These are phyloP conservation scores for Xenopus tropicalis DNA, from an alignment of 2,113 vertebrate genomes.

Conservation along the genomic window DNA sequence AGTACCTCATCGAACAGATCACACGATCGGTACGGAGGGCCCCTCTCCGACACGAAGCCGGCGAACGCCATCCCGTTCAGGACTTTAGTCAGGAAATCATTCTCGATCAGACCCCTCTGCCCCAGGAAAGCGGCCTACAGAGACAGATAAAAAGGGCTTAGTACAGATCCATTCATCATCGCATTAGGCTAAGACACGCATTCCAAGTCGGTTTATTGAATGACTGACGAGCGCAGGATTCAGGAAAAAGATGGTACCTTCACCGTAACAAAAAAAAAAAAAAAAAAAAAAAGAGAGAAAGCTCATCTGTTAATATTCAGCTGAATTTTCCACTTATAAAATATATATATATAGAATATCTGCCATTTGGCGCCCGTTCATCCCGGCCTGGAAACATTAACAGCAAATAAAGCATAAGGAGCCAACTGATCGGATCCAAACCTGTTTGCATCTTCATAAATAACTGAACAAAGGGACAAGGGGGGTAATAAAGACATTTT, in stretches of 20 bases:
- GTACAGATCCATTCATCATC: constrained; percentile 51
- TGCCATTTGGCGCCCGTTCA: background rate
- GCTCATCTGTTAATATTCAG: background rate
- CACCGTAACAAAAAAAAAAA: too few species aligned
- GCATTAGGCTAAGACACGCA: constrained; percentile 9
- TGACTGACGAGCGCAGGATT: background rate
- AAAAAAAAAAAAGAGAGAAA: background rate
- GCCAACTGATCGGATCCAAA: too few species aligned
- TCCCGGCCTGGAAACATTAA: too few species aligned
- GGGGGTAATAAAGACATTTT: too few species aligned
- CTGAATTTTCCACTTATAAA: background rate
- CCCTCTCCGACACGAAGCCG: constrained; percentile 95
- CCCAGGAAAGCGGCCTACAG: constrained; percentile 91
- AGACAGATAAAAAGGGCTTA: constrained; percentile 41
- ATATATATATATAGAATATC: background rate
- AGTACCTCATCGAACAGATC: constrained; percentile 97
- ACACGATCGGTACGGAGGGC: constrained; percentile 89
- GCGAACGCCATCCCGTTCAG: constrained; percentile 98
- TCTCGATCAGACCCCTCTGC: constrained; percentile 92
- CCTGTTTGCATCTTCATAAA: too few species aligned
- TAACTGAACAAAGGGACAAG: too few species aligned
- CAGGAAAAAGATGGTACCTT: too few species aligned
- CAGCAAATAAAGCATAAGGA: too few species aligned
- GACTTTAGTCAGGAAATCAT: constrained; percentile 95
- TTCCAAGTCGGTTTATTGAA: background rate